Conservation (phyloP, 2,113 vertebrate genomes). For the Parus major region DNA sequence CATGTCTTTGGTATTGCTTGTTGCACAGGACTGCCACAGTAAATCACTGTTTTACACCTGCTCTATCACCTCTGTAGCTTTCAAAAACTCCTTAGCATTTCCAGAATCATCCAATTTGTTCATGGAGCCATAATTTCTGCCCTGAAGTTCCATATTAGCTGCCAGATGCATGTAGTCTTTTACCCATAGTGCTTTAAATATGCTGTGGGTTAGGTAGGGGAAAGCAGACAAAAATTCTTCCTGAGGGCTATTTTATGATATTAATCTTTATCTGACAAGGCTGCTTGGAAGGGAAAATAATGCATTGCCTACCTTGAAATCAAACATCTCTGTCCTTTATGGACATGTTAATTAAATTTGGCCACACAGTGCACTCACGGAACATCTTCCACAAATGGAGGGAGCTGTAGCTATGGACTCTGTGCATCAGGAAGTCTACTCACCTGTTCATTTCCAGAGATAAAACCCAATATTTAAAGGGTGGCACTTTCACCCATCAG, state of each 20-base stretch:
- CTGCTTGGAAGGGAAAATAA: neutral
- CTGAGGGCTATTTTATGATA: neutral
- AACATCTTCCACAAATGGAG: neutral
- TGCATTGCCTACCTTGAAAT: neutral
- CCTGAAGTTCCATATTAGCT: neutral
- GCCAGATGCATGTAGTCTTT: neutral
- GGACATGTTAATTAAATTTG: neutral
- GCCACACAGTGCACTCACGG: neutral
- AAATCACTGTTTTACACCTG: neutral
- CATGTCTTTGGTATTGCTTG: neutral
- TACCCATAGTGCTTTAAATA: neutral
- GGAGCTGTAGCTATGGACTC: neutral
- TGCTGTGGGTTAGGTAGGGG: neutral
- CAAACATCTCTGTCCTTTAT: neutral
- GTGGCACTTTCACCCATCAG: neutral
- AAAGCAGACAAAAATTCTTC: neutral
- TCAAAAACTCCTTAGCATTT: neutral
- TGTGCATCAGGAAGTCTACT: neutral
- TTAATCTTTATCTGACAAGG: neutral
- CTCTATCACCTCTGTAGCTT: neutral
- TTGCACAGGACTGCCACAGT: neutral
- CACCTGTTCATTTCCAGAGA: neutral
- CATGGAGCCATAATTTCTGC: neutral
- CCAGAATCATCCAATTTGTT: neutral
- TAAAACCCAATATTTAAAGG: neutral